These are phyloP conservation scores for Bursaphelenchus okinawaensis DNA, from an alignment of 2,888 invertebrate species.

Conservation along the genomic window DNA sequence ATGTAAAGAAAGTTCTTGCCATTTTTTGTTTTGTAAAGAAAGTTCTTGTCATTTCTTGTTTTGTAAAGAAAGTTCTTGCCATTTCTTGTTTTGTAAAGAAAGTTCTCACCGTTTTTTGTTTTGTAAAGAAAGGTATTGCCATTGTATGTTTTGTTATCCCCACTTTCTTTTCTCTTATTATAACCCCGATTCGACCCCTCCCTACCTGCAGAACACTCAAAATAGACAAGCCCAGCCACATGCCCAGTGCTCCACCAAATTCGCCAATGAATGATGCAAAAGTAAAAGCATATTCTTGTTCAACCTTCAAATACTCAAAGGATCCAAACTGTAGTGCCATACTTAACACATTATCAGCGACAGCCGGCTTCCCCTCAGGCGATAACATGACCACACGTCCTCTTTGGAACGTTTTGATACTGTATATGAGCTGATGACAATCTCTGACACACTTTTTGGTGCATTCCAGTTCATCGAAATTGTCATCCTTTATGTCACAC, in stretches of 20 bases:
- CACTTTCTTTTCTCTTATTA: too few species aligned
- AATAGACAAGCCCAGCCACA: slow-evolving; percentile 9
- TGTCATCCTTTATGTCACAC: not conserved
- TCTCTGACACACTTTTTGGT: slow-evolving; percentile 2
- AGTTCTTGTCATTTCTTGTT: too few species aligned
- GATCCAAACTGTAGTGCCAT: not conserved
- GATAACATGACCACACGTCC: not conserved
- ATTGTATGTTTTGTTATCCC: too few species aligned
- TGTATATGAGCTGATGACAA: slow-evolving; percentile 5
- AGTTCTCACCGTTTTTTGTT: not conserved
- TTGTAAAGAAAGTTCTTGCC: too few species aligned
- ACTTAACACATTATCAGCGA: not conserved
- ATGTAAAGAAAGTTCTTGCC: too few species aligned
- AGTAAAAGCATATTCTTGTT: not conserved
- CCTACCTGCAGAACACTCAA: not conserved
- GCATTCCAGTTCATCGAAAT: slow-evolving; percentile 1
- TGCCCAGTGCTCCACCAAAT: slow-evolving; percentile 8
- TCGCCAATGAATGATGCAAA: not conserved
- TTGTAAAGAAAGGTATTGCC: too few species aligned
- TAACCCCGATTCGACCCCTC: too few species aligned
- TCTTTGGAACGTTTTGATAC: not conserved
- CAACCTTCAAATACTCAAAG: not conserved
- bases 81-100: too few species aligned
- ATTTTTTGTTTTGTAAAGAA: too few species aligned
- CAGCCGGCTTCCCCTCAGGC: not conserved